phyloP scores from a whole-genome alignment of 2,888 invertebrate species.

The Nysson spinosus region DNA sequence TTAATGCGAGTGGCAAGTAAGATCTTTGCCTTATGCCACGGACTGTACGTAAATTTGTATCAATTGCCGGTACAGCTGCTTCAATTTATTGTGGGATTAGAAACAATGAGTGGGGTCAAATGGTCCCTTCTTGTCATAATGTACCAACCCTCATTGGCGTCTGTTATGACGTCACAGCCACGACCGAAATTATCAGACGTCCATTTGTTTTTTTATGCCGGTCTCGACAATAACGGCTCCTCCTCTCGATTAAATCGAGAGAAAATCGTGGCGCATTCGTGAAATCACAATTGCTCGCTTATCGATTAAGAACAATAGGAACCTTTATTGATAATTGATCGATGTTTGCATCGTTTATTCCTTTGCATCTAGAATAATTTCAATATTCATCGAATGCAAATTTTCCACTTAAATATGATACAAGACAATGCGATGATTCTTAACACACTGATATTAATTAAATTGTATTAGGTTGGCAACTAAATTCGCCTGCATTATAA shows the following conservation, averaged over 20 bases:
- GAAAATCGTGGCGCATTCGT: slow-evolving; percentile 13
- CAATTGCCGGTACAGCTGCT: slow-evolving; percentile 76
- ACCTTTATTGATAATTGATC: no score
- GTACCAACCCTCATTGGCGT: slow-evolving; percentile 67
- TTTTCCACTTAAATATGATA: no score
- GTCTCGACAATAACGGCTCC: slow-evolving; percentile 2
- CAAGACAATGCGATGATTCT: no score
- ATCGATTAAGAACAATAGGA: no score
- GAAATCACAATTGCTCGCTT: not conserved
- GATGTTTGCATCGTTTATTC: no score
- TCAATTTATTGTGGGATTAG: slow-evolving; percentile 77
- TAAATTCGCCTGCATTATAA: no score
- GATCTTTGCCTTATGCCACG: slow-evolving; percentile 61
- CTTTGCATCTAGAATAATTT: no score
- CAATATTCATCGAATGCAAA: no score
- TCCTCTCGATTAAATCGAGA: slow-evolving; percentile 26
- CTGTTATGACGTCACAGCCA: slow-evolving; percentile 63
- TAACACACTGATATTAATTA: no score
- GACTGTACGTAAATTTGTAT: slow-evolving; percentile 77
- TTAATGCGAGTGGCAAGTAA: slow-evolving; percentile 11
- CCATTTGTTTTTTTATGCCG: slow-evolving; percentile 46
- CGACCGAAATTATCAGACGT: slow-evolving; percentile 58
- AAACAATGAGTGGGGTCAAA: slow-evolving; percentile 77
- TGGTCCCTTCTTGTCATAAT: slow-evolving; percentile 73
- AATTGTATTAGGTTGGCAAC: no score